phyloP scores from a whole-genome alignment of 2,888 invertebrate species.

The Alentia gelatinosa region DNA sequence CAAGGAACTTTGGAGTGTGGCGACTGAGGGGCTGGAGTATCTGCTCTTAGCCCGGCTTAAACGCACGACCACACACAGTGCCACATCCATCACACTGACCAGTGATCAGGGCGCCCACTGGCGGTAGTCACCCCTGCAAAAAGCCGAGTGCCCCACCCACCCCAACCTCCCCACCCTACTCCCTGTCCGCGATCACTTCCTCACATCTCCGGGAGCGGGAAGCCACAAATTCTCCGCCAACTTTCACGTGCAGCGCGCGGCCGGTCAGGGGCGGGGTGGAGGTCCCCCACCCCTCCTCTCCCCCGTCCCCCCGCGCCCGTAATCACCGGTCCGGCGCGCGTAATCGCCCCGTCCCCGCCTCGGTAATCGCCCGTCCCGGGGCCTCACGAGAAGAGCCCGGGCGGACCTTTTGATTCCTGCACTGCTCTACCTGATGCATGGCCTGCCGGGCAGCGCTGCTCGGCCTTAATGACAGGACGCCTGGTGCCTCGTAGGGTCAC shows the following conservation, averaged over 20 bases:
- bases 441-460: neutral
- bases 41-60: neutral
- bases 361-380: neutral
- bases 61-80: neutral
- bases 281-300: neutral
- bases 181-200: conserved; percentile 19
- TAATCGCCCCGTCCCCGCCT: neutral
- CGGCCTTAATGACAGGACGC: conserved; percentile 33
- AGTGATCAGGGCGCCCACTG: neutral
- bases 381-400: neutral
- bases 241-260: neutral
- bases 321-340: neutral
- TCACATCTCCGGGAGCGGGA: conserved; percentile 18
- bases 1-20: no score
- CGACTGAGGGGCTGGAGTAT: neutral
- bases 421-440: conserved; percentile 17
- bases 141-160: neutral
- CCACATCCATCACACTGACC: neutral
- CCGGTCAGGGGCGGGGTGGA: neutral
- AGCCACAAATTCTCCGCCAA: conserved; percentile 50
- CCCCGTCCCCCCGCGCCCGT: neutral
- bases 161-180: no score
- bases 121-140: neutral
- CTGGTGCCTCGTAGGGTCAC: conserved; percentile 9
- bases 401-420: neutral